Evolutionary conservation across 2,113 vertebrate species (phyloP), one percentile per base, ranked within the genome.

Genomic region (Malurus cyaneus): DNA sequence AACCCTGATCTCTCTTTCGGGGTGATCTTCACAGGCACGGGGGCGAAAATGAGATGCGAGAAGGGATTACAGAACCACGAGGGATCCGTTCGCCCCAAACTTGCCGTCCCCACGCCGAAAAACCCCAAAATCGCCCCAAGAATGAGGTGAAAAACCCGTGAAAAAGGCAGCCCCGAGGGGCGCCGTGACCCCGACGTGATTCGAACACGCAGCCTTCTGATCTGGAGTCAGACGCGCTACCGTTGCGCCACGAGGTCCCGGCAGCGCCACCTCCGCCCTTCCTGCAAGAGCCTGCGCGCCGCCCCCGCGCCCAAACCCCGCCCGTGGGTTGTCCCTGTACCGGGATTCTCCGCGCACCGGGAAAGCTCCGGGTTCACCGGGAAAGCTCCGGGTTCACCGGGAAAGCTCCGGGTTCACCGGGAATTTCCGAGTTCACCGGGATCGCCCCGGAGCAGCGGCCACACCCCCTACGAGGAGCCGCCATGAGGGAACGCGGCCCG

Each of bases 151-250:
- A 47, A 47, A 47, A 47, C 46, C 3, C 18, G 14, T 17, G 32
- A 85, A 96, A 96, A 95, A 5, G 0, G 0, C 2, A 44, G 6
- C 72, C 87, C 53, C 12, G 0, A 0, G 0, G 9, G 71, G 36
- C 2, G 0, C 26, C 5, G 0, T 97, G 89, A 92, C 97, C 97
- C 97, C 97, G 97, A 98, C 97, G 97, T 97, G 97, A 98, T 98
- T 98, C 97, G 97, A 98, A 98, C 97, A 98, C 97, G 97, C 97
- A 98, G 95, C 97, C 97, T 98, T 98, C 97, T 97, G 97, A 98
- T 98, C 97, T 98, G 97, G 97, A 98, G 97, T 97, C 97, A 98
- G 1, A 97, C 97, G 96, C 96, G 96, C 96, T 97, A 97, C 97
- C 96, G 97, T 97, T 97, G 97, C 97, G 97, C 97, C 97, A 97